These are phyloP conservation scores for Tupiocoris notatus DNA, from an alignment of 2,888 invertebrate genomes.

Conservation along the genomic window DNA sequence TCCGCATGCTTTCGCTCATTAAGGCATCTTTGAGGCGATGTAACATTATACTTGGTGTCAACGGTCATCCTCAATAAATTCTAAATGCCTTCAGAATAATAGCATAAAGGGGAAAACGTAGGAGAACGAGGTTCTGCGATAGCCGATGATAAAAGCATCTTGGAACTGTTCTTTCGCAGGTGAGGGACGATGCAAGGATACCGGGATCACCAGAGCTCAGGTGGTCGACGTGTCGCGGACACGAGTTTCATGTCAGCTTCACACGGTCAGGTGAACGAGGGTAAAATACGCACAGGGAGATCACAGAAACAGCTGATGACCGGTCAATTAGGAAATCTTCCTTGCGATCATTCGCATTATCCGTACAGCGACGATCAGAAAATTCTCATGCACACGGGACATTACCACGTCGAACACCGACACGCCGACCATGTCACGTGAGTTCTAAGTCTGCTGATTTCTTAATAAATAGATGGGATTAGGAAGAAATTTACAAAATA, in stretches of 20 bases:
- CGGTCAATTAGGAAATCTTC: neutral
- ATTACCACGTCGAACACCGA: conserved; percentile 28
- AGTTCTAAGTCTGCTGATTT: too few relatives aligned
- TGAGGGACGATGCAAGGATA: conserved; percentile 31
- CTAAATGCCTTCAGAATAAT: too few relatives aligned
- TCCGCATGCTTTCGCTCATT: too few relatives aligned
- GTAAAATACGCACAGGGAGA: conserved; percentile 12
- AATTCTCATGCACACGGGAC: conserved; percentile 44
- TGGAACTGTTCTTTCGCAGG: neutral
- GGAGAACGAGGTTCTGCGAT: too few relatives aligned
- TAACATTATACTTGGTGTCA: too few relatives aligned
- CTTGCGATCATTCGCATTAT: conserved; percentile 31
- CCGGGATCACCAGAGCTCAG: conserved; percentile 42
- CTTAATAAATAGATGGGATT: too few relatives aligned
- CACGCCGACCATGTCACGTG: conserved; percentile 42
- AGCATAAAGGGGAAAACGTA: too few relatives aligned
- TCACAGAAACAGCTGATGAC: neutral
- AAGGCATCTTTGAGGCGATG: too few relatives aligned
- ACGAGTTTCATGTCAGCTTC: conserved; percentile 35
- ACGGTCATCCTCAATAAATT: too few relatives aligned
- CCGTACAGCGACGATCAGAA: conserved; percentile 47
- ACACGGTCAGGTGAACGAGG: neutral
- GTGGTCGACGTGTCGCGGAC: conserved; percentile 33
- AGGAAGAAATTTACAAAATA: too few relatives aligned
- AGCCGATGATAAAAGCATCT: too few relatives aligned